Percentiles rank a stretch among this genome's conserved stretches.
phyloP scores from a whole-genome alignment of 2,888 invertebrate genomes.

The Dascillus cervinus region DNA sequence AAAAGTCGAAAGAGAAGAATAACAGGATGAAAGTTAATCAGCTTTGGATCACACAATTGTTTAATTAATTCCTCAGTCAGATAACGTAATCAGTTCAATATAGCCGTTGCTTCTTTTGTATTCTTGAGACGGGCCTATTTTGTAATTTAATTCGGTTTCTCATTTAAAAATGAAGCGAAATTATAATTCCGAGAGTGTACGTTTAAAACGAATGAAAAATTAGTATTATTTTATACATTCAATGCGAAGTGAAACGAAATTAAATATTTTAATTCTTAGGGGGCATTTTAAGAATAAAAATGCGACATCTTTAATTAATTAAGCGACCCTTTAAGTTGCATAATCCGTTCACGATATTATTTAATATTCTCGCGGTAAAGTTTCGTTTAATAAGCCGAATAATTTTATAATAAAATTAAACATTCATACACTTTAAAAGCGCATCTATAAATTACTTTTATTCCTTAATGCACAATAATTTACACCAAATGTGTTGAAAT shows the following conservation, averaged over 20 bases:
- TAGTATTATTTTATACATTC: no score
- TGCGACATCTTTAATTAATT: no score
- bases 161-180: slow-evolving; percentile 19
- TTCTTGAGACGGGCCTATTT: slow-evolving; percentile 20
- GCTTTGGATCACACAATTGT: slow-evolving; percentile 39
- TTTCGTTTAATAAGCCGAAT: no score
- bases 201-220: slow-evolving; percentile 5
- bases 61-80: slow-evolving; percentile 35
- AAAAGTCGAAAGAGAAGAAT: slow-evolving; percentile 24
- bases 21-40: slow-evolving; percentile 34
- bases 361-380: no score
- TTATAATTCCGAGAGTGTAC: slow-evolving; percentile 17
- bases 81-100: slow-evolving; percentile 25
- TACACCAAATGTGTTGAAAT: no score
- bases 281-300: no score
- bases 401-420: no score
- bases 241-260: neutral
- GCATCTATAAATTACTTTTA: no score
- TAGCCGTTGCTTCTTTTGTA: slow-evolving; percentile 21
- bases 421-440: no score
- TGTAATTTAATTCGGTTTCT: slow-evolving; percentile 22
- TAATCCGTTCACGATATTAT: no score
- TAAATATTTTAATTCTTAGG: slow-evolving; percentile 1
- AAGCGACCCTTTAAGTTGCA: no score
- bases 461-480: no score